A percentile compares a stretch with the other conserved stretches of the same genome.
phyloP scores from a whole-genome alignment of 2,888 invertebrate genomes.

The Sphinx pinastri region DNA sequence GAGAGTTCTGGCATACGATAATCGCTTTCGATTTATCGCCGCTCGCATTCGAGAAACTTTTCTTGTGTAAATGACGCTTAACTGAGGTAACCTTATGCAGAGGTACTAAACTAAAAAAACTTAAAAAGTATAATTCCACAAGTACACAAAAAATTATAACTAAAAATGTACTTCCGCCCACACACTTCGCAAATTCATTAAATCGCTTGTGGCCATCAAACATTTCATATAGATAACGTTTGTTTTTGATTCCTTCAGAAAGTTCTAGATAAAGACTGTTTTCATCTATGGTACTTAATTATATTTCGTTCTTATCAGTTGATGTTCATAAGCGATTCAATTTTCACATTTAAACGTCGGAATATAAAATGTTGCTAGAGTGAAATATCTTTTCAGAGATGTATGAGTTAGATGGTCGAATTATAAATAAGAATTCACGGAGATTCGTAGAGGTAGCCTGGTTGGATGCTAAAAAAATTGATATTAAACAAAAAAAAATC shows the following conservation, averaged over 20 bases:
- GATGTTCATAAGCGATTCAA: slow-evolving; percentile 19
- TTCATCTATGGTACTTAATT: slow-evolving; percentile 2
- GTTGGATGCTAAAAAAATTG: slow-evolving; percentile 4
- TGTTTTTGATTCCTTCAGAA: slow-evolving; percentile 11
- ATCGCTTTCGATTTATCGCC: too few species aligned
- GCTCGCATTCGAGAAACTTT: too few species aligned
- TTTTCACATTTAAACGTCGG: neutral
- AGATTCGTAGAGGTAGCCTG: slow-evolving; percentile 26
- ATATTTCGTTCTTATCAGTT: slow-evolving; percentile 9
- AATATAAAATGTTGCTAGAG: slow-evolving; percentile 13
- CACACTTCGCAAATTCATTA: slow-evolving; percentile 18
- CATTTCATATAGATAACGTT: neutral
- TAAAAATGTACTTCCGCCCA: slow-evolving; percentile 62
- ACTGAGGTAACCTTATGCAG: slow-evolving; percentile 54
- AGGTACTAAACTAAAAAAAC: slow-evolving; percentile 38
- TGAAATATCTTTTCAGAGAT: slow-evolving; percentile 29
- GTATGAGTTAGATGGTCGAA: neutral
- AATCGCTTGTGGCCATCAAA: slow-evolving; percentile 16
- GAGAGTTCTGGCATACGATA: too few species aligned
- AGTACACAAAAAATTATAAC: slow-evolving; percentile 42
- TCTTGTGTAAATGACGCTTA: too few species aligned
- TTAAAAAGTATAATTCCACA: slow-evolving; percentile 42
- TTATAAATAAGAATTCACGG: neutral
- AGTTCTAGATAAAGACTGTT: neutral
- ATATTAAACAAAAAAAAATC: neutral